Evolutionary conservation across 2,113 vertebrate genomes (phyloP), one percentile per base, ranked within the genome.

Genomic region (Bubo scandiacus): DNA sequence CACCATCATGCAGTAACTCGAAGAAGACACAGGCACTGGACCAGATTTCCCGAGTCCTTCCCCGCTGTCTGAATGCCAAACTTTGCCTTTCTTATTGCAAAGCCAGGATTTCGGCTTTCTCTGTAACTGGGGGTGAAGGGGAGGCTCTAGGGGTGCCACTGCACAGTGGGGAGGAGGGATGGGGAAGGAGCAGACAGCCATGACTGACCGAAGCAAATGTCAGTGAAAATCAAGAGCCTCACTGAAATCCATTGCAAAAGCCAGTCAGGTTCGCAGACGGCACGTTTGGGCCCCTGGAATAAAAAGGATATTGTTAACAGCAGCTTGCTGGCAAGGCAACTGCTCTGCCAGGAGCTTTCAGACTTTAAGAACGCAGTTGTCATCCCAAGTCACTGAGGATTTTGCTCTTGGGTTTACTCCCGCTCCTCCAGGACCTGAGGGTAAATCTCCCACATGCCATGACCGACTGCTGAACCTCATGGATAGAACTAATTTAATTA

Each of bases 291-390:
- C 47, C 87, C 71, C 75, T 62, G 85, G 84, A 97, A 97, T 92
- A 70, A 95, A 96, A 96, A 96, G 94, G 91, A 94, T 94, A 97
- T 96, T 97, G 94, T 97, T 96, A 97, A 80, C 71, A 95, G 91
- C 79, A 75, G 94, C 54, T 93, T 88, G 85, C 94, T 96, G 95
- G 94, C 93, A 77, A 66, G 89, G 71, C 95, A 96, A 96, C 89
- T 95, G 96, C 87, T 86, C 93, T 96, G 97, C 93, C 94, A 82
- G 55, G 91, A 95, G 87, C 91, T 96, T 91, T 96, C 79, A 77
- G 93, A 67, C 75, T 83, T 82, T 70, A 91, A 88, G 84, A 95
- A 45, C 30, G 9, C 96, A 97, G 95, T 97, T 97, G 97, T 97
- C 93, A 90, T 96, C 95, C 84, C 84, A 52, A 95, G 89, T 97